These are phyloP conservation scores for Patella caerulea DNA, from an alignment of 2,888 invertebrate species.

Conservation along the genomic window DNA sequence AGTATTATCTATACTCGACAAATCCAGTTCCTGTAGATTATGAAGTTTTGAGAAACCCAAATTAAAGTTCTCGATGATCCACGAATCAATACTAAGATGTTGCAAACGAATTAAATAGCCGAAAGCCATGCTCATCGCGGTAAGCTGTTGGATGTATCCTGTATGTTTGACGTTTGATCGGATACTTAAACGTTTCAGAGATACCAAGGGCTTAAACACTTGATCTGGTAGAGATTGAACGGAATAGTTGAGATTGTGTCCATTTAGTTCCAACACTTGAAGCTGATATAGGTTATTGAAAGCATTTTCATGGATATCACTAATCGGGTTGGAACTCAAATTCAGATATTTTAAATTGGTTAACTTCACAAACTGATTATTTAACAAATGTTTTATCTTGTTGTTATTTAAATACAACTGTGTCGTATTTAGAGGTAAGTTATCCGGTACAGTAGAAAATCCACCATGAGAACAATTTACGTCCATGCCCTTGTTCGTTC, in stretches of 20 bases:
- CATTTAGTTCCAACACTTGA: neutral
- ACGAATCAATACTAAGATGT: neutral
- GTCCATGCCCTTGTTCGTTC: too few species aligned
- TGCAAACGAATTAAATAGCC: neutral
- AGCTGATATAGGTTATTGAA: neutral
- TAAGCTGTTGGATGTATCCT: too few species aligned
- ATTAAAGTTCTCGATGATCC: neutral
- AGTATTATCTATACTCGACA: neutral
- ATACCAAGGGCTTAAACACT: neutral
- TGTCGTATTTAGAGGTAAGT: neutral
- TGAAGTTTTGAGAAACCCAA: neutral
- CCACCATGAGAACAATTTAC: neutral
- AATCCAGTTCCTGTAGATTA: neutral
- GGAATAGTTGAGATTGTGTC: neutral
- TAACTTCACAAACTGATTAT: neutral
- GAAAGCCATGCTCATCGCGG: too few species aligned
- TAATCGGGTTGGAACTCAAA: neutral
- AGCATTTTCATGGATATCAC: neutral
- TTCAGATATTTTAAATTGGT: neutral
- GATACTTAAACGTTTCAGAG: neutral
- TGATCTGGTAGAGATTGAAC: neutral
- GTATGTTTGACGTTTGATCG: too few species aligned
- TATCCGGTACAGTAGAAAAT: neutral
- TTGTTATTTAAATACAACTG: neutral
- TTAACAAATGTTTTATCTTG: neutral